phyloP scores from a whole-genome alignment of 2,797 vertebrate genomes.

The Arnoldichthys spilopterus region DNA sequence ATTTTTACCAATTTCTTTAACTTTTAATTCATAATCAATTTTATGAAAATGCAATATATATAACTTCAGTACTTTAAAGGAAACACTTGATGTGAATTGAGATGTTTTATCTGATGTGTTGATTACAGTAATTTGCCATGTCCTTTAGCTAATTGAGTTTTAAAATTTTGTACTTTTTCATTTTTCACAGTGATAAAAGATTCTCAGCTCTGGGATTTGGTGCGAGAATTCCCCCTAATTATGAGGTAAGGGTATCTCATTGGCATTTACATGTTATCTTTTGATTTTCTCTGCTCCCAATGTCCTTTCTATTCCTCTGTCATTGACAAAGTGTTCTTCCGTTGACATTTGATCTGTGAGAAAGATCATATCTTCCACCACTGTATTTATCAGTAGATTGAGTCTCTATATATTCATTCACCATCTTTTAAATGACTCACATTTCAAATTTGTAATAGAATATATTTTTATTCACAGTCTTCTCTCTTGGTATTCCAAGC shows the following conservation, averaged over 20 bases:
- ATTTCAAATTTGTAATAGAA: slow-evolving; percentile 66
- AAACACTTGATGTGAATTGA: no score
- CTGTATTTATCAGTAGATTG: slow-evolving; percentile 47
- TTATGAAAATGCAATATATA: no score
- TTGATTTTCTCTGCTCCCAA: slow-evolving; percentile 27
- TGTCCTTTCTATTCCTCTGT: slow-evolving; percentile 35
- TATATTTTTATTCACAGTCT: slow-evolving; percentile 66
- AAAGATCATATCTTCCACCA: slow-evolving; percentile 32
- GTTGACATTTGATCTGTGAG: slow-evolving; percentile 37
- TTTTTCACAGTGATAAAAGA: slow-evolving; percentile 86
- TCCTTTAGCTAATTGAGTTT: neutral
- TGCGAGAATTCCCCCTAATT: slow-evolving; percentile 96
- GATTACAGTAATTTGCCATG: no score
- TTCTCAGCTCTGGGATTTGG: slow-evolving; percentile 97
- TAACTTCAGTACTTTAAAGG: no score
- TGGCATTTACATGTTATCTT: slow-evolving; percentile 34
- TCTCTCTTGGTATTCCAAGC: slow-evolving; percentile 52
- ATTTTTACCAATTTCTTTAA: no score
- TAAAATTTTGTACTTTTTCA: slow-evolving; percentile 8
- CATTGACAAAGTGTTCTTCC: slow-evolving; percentile 32
- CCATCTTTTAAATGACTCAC: slow-evolving; percentile 57
- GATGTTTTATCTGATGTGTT: no score
- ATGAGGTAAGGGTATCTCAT: slow-evolving; percentile 81
- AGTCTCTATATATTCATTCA: slow-evolving; percentile 36
- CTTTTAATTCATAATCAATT: no score